Evolutionary conservation across 2,888 invertebrate species (phyloP), one percentile per base, ranked within the genome.

Genomic region (Gortyna flavago): DNA sequence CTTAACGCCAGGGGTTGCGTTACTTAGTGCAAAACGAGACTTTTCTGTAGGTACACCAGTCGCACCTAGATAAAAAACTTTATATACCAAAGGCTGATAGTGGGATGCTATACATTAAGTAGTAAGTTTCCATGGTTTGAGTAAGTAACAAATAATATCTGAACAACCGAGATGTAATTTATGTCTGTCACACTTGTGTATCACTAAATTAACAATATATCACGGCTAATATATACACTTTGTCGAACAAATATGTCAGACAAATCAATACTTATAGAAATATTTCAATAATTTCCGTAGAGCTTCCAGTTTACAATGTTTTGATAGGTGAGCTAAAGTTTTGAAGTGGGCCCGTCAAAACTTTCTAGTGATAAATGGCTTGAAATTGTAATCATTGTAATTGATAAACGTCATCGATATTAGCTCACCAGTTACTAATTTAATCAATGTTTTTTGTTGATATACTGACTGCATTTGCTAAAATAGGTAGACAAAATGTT

Each of bases 281-380:
- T 84, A 82, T 75, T 87, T 68, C 64, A 74, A 77, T 77, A 82
- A 79, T 79, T 72, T 79, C 67, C 82, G 72, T 41, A 11, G 35
- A 51, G 74, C 32, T 65, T 74, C 64, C 38, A 84, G 72, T 73
- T 79, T 72, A 75, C 57, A 70, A 77, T 87, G 75, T 85, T 87
- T 79, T 79, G 87, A 83, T 87, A 83, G 87, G 81, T 83, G 41
- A 61, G 65, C 51, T 66, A 84, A 67, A 85, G 87, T 88, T 87
- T 78, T 72, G 83, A 72, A 86, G 85, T 73, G 67, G 66, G 41
- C 78, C 77, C 72, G 87, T 90, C 83, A 85, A 41, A 86, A 85
- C 87, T 85, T 83, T 11, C n/a, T 81, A 84, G 78, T 89, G 89
- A 90, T 89, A 85, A 87, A 90, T 86, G 84, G 13, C 48, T 81